These are phyloP conservation scores for Eretmochelys imbricata DNA, from an alignment of 2,113 vertebrate species.

Conservation along the genomic window DNA sequence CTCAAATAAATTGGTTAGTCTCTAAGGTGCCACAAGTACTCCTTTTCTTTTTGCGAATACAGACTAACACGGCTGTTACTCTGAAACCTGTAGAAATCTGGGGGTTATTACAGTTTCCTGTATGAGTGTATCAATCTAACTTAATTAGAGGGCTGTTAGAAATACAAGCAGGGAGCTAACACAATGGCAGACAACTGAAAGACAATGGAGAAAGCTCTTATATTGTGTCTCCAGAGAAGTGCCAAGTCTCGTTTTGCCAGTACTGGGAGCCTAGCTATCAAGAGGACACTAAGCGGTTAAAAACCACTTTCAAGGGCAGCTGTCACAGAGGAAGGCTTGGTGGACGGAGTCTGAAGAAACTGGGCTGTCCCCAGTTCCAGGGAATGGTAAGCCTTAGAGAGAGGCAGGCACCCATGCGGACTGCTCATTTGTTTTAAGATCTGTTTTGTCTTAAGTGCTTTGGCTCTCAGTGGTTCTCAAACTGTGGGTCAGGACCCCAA, in stretches of 20 bases:
- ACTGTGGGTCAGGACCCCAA: too few relatives aligned
- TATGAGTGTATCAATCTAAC: rapidly evolving
- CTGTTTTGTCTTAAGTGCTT: neutral
- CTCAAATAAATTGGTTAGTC: too few relatives aligned
- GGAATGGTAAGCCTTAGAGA: neutral
- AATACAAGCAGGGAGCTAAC: neutral
- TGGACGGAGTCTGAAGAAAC: neutral
- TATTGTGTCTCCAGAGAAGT: neutral
- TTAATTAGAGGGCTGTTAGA: neutral
- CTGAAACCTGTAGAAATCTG: neutral
- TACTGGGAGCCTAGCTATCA: neutral
- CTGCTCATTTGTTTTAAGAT: neutral
- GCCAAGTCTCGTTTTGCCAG: neutral
- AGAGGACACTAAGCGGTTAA: neutral
- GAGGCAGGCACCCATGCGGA: neutral
- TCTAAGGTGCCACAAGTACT: too few relatives aligned
- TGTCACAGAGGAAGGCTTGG: neutral
- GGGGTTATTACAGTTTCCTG: neutral
- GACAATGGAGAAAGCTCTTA: neutral
- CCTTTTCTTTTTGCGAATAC: too few relatives aligned
- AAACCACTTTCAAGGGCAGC: neutral
- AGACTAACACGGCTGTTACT: too few relatives aligned
- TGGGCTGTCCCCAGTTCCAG: neutral
- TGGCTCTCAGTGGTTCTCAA: neutral
- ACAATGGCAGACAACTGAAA: neutral